Evolutionary conservation across 2,113 vertebrate genomes (phyloP), one percentile per base, ranked within the genome.

Genomic region (Reinhardtius hippoglossoides): DNA sequence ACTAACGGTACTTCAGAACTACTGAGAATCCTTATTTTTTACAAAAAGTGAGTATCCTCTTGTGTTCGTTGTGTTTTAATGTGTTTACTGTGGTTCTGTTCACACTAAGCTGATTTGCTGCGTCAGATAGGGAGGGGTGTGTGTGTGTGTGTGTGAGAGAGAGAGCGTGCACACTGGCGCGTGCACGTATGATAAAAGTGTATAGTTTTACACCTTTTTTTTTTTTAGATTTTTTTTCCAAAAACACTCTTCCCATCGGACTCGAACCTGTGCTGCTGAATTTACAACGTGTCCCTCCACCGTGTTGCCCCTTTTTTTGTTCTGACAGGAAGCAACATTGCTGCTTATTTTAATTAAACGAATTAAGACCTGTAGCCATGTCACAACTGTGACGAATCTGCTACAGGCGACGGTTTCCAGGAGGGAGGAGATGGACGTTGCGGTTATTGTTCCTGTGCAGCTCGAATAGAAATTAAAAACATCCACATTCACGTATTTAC

Each of bases 1-100:
- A 91, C 87, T 88, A 91, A 92, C 88, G 85, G 90, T 94, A 92
- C 93, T 93, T 87, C 78, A 91, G 62, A 93, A 93, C 93, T 93
- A 93, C 93, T 93, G 92, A 94, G 90, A 91, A 86, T 84, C 83
- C 84, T 84, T 81, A 75, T 86, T 86, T 90, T 88, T 78, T 90
- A 85, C 81, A 60, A 59, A 67, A 88, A 76, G 94, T 95, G 93
- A 95, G 93, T 94, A 93, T 89, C 18, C 12, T 9, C 24, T 14
- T 26, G n/a, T 55, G 21, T 1, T 14, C 26, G 56, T 57, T 23
- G 54, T 56, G 54, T 56, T n/a, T 56, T 26, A 26, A 16, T 63
- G 12, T 20, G 61, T n/a, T 60, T 40, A 52, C 37, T 70, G 62
- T 78, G 23, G 66, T 64, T 37, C 66, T 76, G 50, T 71, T 82